Base-by-base conservation (phyloP, 2,888 invertebrate species). In the Trisateles emortualis region DNA sequence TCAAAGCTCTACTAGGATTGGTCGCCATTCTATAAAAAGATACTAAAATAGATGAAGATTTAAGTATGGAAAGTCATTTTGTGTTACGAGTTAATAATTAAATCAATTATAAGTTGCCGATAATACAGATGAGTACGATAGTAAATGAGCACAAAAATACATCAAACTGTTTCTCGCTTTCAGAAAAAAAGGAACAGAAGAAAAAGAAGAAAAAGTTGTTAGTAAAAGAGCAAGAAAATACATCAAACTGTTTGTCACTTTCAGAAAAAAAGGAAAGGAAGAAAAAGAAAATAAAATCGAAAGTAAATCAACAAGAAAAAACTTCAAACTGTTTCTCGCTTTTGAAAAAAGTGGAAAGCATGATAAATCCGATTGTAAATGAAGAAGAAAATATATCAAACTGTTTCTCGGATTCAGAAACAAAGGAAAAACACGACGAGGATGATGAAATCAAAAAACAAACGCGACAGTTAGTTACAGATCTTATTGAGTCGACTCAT, bases 401-500 rank as follows among this genome's bases (percentile, higher is more conserved):
- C 14, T 29, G 26, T 61, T 54, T 61, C 35, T 61, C 36, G 54
- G 47, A 58, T 61, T 52, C 58, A 64, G 61, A 22, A 26, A 14
- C 30, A 62, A 42, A 50, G 30, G 22, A 41, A 33, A 26, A n/a
- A n/a, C n/a, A 33, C n/a, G 35, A 17, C 13, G 17, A 19, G 5
- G 51, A 48, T 5, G 42, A 32, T 10, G 29, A 44, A 33, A 26
- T 14, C 11, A 38, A 48, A 29, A 49, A 1, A 44, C 24, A 48
- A 8, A 52, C 47, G 6, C 48, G 53, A 10, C 29, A 53, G 29
- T 43, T 57, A 2, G 16, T 61, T 14, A 17, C 48, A 5, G 45
- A 45, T 11, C 50, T 68, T 14, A 36, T 69, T 30, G 52, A 65
- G n/a, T 50, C 43, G 1, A 57, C 65, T 0, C 59, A 63, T 1